Conservation (phyloP, 2,113 vertebrate species). For the Otus sunia region DNA sequence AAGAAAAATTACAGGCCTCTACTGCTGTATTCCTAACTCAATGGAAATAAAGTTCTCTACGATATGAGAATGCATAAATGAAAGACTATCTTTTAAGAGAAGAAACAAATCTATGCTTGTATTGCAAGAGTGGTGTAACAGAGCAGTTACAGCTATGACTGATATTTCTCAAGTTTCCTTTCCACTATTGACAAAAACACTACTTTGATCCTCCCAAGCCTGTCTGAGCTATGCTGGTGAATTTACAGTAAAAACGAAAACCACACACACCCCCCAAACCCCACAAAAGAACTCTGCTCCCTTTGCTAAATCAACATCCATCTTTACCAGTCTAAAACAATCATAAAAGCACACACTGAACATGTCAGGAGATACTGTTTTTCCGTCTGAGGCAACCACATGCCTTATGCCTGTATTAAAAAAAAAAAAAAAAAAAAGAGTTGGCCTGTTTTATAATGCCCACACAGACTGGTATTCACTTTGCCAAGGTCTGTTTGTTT, state of each 20-base stretch:
- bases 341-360: neutral
- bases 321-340: neutral
- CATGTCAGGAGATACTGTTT: neutral
- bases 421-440: neutral
- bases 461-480: neutral
- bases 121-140: neutral
- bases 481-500: neutral
- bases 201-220: slow-evolving; percentile 21
- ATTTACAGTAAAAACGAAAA: neutral
- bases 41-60: neutral
- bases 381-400: neutral
- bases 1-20: neutral
- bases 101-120: neutral
- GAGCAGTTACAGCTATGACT: neutral
- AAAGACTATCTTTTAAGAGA: neutral
- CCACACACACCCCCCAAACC: neutral
- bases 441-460: neutral
- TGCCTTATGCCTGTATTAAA: neutral
- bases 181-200: neutral
- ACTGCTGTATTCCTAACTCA: neutral
- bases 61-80: neutral
- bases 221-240: neutral
- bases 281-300: neutral
- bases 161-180: neutral
- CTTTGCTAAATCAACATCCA: neutral